phyloP scores from a whole-genome alignment of 2,888 invertebrate species.

The Lacanobia wlatinum region DNA sequence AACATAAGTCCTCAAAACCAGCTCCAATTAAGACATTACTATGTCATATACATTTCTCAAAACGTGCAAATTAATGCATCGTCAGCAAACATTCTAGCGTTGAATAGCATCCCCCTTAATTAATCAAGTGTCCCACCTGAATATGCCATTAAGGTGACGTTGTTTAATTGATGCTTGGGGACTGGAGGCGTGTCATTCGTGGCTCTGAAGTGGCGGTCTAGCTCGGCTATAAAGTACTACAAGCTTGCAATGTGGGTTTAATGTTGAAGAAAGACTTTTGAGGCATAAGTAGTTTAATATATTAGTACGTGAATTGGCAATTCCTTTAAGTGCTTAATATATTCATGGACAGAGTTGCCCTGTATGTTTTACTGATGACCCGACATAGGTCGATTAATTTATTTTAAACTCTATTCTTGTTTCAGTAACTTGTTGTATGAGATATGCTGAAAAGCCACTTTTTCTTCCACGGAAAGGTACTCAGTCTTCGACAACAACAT shows the following conservation, averaged over 20 bases:
- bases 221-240: not conserved
- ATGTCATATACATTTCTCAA: constrained; percentile 22
- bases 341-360: not conserved
- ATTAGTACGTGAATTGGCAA: not conserved
- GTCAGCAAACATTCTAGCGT: constrained; percentile 29
- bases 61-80: constrained; percentile 37
- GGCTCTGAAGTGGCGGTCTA: not conserved
- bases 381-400: too few species aligned
- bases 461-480: too few species aligned
- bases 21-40: constrained; percentile 17
- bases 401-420: too few species aligned
- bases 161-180: constrained; percentile 44
- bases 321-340: not conserved
- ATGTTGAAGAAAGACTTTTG: constrained; percentile 6
- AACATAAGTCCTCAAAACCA: not conserved
- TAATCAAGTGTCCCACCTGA: constrained; percentile 46
- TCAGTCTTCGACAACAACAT: too few species aligned
- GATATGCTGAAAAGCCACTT: too few species aligned
- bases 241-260: not conserved
- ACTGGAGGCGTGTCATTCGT: constrained; percentile 10
- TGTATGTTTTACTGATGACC: constrained; percentile 5
- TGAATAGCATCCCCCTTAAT: constrained; percentile 35
- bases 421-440: too few species aligned
- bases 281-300: not conserved
- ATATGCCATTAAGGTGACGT: constrained; percentile 36